Base-by-base conservation (phyloP, 2,113 vertebrate genomes). In the Mustela lutreola region DNA sequence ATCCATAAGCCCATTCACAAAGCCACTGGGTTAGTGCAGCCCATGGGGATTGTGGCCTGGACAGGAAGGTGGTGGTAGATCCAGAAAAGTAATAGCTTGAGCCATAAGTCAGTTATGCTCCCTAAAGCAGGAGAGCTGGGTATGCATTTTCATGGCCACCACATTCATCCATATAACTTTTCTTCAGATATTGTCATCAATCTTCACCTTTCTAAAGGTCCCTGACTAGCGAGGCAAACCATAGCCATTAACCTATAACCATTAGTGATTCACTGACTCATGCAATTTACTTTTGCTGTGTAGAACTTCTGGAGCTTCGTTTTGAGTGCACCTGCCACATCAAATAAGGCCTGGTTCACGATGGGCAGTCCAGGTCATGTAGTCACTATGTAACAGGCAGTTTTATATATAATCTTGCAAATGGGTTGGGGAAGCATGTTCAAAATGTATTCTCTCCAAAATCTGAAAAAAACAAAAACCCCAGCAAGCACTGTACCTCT, bases 201-300 rank as follows among this genome's bases (percentile, higher is more conserved):
- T 60, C 26, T 87, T 97, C 48, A 81, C 22, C 73, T 91, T 84
- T 39, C n/a, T 76, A 81, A 94, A 81, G 7, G n/a, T 42, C 28
- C 24, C 18, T 75, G 24, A 76, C 45, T 26, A 22, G 36, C 16
- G n/a, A 63, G 80, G 60, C 21, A 92, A 42, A 15, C 4, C 7
- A 70, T 60, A 91, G 45, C n/a, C 42, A 94, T 82, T 83, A 83
- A 58, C 21, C 16, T 65, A n/a, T 58, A 70, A 26, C 14, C 21
- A 36, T n/a, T 50, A 79, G 75, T 1, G 62, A n/a, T 81, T 85
- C 39, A 48, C 11, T n/a, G 67, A 48, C 11, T 70, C 7, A 9
- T 8, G 4, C 78, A 33, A 33, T 84, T 88, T 78, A 62, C 26
- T 92, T 84, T 33, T 4, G 9, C 10, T 86, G 0, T 91, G 4